Evolutionary conservation across 2,888 invertebrate genomes (phyloP).

Genomic region (Byasa hedistus): DNA sequence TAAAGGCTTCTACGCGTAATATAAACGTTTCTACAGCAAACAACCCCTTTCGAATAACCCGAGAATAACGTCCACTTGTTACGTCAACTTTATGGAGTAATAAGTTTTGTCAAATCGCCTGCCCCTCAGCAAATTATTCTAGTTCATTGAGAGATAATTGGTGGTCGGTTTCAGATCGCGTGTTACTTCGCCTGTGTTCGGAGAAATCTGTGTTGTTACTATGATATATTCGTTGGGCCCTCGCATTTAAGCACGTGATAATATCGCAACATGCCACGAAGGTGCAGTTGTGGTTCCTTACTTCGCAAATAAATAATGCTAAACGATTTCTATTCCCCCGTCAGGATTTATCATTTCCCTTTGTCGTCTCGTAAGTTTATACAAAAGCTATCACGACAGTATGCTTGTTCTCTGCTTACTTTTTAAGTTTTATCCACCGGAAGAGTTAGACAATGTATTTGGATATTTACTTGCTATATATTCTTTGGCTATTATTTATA

Average conservation of each 20-base stretch:
- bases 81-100: constrained; percentile 6
- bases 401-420: constrained; percentile 15
- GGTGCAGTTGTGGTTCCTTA: constrained; percentile 26
- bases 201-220: constrained; percentile 29
- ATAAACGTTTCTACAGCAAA: constrained; percentile 21
- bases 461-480: background rate
- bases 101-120: background rate
- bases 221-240: constrained; percentile 26
- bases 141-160: constrained; percentile 26
- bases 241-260: constrained; percentile 28
- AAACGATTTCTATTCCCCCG: constrained; percentile 26
- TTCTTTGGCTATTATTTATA: background rate
- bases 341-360: constrained; percentile 29
- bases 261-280: constrained; percentile 30
- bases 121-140: constrained; percentile 13
- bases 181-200: constrained; percentile 6
- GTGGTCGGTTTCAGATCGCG: constrained; percentile 25
- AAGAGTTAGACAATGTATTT: background rate
- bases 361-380: constrained; percentile 22
- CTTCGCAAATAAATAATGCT: constrained; percentile 30
- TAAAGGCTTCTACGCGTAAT: constrained; percentile 11
- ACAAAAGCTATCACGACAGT: constrained; percentile 18
- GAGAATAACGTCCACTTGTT: constrained; percentile 3
- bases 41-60: constrained; percentile 15
- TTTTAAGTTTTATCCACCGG: background rate